These are phyloP conservation scores for Pararge aegeria DNA, from an alignment of 1,140 invertebrate genomes.

Conservation along the genomic window DNA sequence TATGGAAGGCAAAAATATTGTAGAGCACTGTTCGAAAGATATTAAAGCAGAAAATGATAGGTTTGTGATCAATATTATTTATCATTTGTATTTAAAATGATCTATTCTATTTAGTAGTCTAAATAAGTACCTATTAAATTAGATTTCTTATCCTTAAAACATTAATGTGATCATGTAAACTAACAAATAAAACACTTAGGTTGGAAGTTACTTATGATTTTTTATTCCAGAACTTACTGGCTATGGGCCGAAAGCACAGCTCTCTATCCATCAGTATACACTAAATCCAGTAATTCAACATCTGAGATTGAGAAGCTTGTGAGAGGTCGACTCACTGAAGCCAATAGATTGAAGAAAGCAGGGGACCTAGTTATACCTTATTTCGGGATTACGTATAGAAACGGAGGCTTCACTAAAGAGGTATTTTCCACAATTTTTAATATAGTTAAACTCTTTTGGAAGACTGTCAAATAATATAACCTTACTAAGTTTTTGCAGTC, in stretches of 20 bases:
- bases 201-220: too few species aligned
- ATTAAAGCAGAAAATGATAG: conserved; percentile 82
- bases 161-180: too few species aligned
- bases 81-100: too few species aligned
- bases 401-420: conserved; percentile 55
- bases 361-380: conserved; percentile 81
- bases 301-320: conserved; percentile 80
- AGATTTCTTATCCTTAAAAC: too few species aligned
- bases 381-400: conserved; percentile 86
- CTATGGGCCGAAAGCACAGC: conserved; percentile 82
- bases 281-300: conserved; percentile 68
- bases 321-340: conserved; percentile 82
- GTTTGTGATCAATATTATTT: conserved; percentile 64
- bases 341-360: conserved; percentile 77
- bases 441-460: too few species aligned
- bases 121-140: too few species aligned
- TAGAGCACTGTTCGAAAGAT: conserved; percentile 80
- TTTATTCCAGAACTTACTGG: conserved; percentile 82
- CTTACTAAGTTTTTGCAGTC: too few species aligned
- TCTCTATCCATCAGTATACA: conserved; percentile 85
- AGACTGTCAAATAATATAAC: too few species aligned
- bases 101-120: too few species aligned
- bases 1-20: conserved; percentile 66
- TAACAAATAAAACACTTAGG: too few species aligned
- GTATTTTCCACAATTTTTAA: neutral